These are phyloP conservation scores for Alouatta palliata DNA, from an alignment of 2,113 vertebrate species.

Conservation along the genomic window DNA sequence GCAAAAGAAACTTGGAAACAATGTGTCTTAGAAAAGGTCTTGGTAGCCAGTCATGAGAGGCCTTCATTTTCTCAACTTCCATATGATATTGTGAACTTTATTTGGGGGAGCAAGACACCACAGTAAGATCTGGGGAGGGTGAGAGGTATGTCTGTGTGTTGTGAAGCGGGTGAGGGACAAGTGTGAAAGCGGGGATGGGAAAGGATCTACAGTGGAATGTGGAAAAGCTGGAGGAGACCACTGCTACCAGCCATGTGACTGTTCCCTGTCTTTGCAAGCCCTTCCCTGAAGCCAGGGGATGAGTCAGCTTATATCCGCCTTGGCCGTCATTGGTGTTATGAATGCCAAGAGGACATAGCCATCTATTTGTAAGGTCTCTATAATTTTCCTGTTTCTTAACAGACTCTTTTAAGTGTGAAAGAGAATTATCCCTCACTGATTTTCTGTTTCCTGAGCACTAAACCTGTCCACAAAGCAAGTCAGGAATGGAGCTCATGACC, in stretches of 20 bases:
- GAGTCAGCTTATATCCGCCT: not conserved
- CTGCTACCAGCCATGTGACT: fast-evolving
- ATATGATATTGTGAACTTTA: not conserved
- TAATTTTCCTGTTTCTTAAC: not conserved
- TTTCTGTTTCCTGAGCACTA: not conserved
- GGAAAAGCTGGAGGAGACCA: not conserved
- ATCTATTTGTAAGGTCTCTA: not conserved
- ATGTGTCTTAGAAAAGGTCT: not conserved
- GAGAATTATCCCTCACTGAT: not conserved
- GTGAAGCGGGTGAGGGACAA: not conserved
- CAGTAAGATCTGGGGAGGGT: not conserved
- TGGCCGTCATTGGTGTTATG: not conserved
- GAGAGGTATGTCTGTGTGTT: not conserved
- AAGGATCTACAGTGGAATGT: not conserved
- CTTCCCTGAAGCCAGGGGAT: not conserved
- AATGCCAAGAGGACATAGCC: not conserved
- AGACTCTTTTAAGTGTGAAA: not conserved
- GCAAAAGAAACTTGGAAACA: not conserved
- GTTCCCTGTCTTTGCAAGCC: too few species aligned
- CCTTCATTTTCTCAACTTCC: not conserved
- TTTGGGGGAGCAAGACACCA: too few species aligned
- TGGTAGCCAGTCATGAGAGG: not conserved
- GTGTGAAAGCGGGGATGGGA: not conserved
- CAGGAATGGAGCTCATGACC: not conserved
- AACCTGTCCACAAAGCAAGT: not conserved